Base-by-base conservation (phyloP, 1,140 invertebrate species). In the Anadara kagoshimensis region DNA sequence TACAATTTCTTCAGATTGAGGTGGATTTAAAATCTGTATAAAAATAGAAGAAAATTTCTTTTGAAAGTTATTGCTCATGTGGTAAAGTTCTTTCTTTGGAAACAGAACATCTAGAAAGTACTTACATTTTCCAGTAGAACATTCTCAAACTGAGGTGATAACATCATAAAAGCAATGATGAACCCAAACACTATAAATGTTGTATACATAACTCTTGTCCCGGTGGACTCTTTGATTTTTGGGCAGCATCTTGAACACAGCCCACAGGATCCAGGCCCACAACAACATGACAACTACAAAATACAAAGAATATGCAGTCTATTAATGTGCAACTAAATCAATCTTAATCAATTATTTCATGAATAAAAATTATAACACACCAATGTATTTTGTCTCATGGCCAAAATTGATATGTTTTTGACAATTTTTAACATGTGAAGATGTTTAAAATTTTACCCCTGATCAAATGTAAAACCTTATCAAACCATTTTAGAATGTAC, bases 141-240 rank as follows among this genome's bases (percentile, higher is more conserved):
- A 8, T 87, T 67, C 65, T 90, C 85, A 3, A 91, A 69, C 44
- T 87, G 76, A 47, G 85, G 83, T 14, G 87, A 86, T 24, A 91
- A 82, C 89, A 91, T 91, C 18, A 90, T 61, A 70, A 88, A 90
- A 73, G 88, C 89, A 22, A 90, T 71, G 7, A 85, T 45, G 26
- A 90, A 89, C 8, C 83, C 85, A 1, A 90, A 59, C 4, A 90
- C 75, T 1, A 90, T 80, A 47, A 88, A 87, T 0, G 90, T 26
- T 0, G 88, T 89, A 70, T 91, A 91, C 87, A 91, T 89, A 10
- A 90, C 73, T 12, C 90, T 83, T 14, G 90, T 90, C 18, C 87
- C 86, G 22, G 90, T 90, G 7, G 90, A 91, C 72, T 91, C 90
- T 49, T 86, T 88, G 24, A 90, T 85, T 14, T 82, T 78, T 8